These are phyloP conservation scores for Anas platyrhynchos DNA, from an alignment of 2,113 vertebrate genomes.

Conservation along the genomic window DNA sequence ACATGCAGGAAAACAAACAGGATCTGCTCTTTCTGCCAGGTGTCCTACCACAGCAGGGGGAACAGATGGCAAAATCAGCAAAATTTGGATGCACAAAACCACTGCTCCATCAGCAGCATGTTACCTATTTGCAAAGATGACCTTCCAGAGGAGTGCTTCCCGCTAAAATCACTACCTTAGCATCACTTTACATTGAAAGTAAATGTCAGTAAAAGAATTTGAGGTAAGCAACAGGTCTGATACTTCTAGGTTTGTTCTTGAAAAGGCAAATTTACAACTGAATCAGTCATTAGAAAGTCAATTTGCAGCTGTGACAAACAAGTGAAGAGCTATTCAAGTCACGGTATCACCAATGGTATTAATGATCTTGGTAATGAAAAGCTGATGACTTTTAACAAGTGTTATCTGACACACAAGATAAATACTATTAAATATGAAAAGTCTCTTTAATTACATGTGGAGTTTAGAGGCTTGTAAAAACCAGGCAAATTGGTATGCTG, in stretches of 20 bases:
- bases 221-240: neutral
- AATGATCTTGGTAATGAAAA: conserved; percentile 58
- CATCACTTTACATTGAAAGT: neutral
- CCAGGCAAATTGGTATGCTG: neutral
- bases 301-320: conserved; percentile 38
- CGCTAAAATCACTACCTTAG: neutral
- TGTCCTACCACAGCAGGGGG: conserved; percentile 18
- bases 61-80: conserved; percentile 52
- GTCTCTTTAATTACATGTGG: conserved; percentile 28
- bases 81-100: neutral
- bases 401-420: conserved; percentile 51
- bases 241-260: neutral
- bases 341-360: conserved; percentile 2
- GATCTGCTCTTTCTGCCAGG: conserved; percentile 1
- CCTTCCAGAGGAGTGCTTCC: neutral
- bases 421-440: conserved; percentile 63
- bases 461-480: neutral
- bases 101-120: neutral
- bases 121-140: neutral
- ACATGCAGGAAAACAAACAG: conserved; percentile 1
- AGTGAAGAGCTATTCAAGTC: neutral
- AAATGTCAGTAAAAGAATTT: neutral
- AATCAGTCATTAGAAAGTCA: conserved; percentile 25
- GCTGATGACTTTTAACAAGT: conserved; percentile 58
- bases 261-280: conserved; percentile 47